phyloP scores from a whole-genome alignment of 2,113 vertebrate species.

The Ophthalmolycus amberensis region DNA sequence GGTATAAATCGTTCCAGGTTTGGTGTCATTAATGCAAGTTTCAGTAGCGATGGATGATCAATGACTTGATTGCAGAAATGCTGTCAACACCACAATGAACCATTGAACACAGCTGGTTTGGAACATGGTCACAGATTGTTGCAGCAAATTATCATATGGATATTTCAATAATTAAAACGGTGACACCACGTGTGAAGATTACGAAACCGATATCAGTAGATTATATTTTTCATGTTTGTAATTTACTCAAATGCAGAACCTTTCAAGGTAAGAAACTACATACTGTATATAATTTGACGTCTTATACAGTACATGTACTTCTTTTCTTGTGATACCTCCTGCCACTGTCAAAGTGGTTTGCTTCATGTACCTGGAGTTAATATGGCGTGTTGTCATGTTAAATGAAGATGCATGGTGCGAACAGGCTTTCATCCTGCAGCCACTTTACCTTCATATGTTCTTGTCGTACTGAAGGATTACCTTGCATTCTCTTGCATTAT shows the following conservation, averaged over 20 bases:
- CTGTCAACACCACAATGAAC: slow-evolving; percentile 27
- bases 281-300: slow-evolving; percentile 7
- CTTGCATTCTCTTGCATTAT: slow-evolving; percentile 14
- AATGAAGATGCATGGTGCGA: slow-evolving; percentile 61
- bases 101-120: neutral
- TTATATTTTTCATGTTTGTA: neutral
- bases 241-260: neutral
- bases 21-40: slow-evolving; percentile 1
- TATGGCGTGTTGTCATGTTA: slow-evolving; percentile 54
- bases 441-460: slow-evolving; percentile 36
- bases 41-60: neutral
- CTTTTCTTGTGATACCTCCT: slow-evolving; percentile 33
- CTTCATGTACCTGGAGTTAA: slow-evolving; percentile 61
- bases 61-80: slow-evolving; percentile 30
- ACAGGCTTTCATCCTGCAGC: slow-evolving; percentile 59
- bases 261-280: slow-evolving; percentile 6
- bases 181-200: neutral
- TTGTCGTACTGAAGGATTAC: slow-evolving; percentile 18
- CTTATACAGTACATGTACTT: slow-evolving; percentile 31
- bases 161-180: neutral
- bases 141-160: slow-evolving; percentile 19
- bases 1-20: neutral
- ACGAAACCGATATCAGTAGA: neutral
- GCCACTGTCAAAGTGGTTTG: slow-evolving; percentile 41
- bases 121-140: neutral